Evolutionary conservation across 2,797 vertebrate genomes (phyloP).

Genomic region (Manis pentadactyla): DNA sequence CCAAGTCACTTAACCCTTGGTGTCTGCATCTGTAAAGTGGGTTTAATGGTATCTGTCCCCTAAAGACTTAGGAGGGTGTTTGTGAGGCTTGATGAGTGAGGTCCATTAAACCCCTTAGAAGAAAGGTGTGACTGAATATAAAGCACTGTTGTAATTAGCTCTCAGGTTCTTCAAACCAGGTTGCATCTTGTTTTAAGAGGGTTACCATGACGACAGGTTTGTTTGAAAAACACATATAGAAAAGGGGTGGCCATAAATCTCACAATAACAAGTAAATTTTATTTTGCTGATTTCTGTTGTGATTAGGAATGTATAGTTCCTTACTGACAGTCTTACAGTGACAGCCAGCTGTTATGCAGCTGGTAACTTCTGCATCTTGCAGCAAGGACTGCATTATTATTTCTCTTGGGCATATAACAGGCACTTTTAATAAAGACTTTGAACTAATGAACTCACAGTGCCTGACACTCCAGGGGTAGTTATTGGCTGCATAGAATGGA

Average conservation of each 20-base stretch:
- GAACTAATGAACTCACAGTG: not conserved
- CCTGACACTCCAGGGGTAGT: not conserved
- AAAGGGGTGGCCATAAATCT: not conserved
- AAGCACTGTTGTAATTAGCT: slow-evolving; percentile 59
- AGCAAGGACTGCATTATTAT: rapidly evolving
- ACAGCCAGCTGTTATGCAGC: rapidly evolving
- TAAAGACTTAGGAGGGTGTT: slow-evolving; percentile 68
- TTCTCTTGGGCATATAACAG: not conserved
- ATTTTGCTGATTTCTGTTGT: not conserved
- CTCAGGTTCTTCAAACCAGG: slow-evolving; percentile 54
- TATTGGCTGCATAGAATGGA: not conserved
- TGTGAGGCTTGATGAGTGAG: slow-evolving; percentile 64
- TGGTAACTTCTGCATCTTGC: rapidly evolving
- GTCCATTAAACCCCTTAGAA: slow-evolving; percentile 60
- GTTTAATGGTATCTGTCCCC: slow-evolving; percentile 72
- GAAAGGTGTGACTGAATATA: slow-evolving; percentile 48
- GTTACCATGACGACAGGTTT: slow-evolving; percentile 53
- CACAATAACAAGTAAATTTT: not conserved
- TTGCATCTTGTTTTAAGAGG: slow-evolving; percentile 74
- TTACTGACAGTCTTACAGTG: rapidly evolving
- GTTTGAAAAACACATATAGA: slow-evolving; percentile 13
- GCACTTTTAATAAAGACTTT: not conserved
- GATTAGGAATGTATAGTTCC: not conserved
- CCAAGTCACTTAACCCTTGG: slow-evolving; percentile 57
- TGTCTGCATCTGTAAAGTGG: slow-evolving; percentile 68